A percentile compares a stretch with the other conserved stretches of the same genome.
phyloP scores from a whole-genome alignment of 2,888 invertebrate genomes.

The Bimastos eiseni region DNA sequence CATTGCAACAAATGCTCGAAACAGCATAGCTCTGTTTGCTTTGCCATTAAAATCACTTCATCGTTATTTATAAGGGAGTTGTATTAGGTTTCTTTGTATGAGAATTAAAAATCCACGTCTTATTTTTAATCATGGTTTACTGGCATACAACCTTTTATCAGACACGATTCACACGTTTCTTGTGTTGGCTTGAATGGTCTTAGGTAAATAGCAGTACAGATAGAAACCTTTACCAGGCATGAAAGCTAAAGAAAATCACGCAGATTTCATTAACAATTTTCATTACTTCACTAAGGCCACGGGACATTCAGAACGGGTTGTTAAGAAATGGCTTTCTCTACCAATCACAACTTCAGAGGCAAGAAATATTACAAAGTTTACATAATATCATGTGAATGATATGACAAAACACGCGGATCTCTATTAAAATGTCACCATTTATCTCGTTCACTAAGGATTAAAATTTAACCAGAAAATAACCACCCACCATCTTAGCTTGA shows the following conservation, averaged over 20 bases:
- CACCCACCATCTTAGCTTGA: background rate
- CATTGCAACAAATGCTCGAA: background rate
- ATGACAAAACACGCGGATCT: background rate
- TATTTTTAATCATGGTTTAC: no score
- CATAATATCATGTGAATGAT: background rate
- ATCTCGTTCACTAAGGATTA: background rate
- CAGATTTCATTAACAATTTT: background rate
- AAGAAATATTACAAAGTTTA: background rate
- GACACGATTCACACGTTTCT: background rate
- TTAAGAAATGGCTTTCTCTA: background rate
- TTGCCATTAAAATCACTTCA: background rate
- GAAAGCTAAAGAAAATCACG: background rate
- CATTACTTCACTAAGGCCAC: background rate
- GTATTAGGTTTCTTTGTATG: no score
- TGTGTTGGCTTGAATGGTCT: background rate
- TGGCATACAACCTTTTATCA: background rate
- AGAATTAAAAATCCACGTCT: no score
- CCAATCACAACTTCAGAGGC: background rate
- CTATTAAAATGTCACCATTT: background rate
- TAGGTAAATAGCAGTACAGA: background rate
- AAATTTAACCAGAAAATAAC: background rate
- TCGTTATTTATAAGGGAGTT: background rate
- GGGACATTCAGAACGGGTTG: background rate
- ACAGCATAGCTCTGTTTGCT: background rate
- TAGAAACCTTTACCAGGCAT: background rate